Evolutionary conservation across 2,888 invertebrate genomes (phyloP).

Genomic region (Amphimallon solstitiale): DNA sequence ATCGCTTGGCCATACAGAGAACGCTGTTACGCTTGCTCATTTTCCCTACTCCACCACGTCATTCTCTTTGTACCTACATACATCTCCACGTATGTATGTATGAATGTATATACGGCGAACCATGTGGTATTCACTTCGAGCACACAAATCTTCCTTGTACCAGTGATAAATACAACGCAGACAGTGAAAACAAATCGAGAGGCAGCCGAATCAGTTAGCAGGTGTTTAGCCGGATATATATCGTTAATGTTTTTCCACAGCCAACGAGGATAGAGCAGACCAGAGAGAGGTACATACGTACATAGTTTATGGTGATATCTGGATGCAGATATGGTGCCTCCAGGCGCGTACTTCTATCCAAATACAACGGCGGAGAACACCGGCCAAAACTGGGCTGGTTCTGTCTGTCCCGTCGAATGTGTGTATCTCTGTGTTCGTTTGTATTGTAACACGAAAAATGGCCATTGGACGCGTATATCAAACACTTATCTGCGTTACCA

Average conservation of each 20-base stretch:
- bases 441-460: too few relatives aligned
- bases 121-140: slow-evolving; percentile 23
- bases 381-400: neutral
- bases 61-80: slow-evolving; percentile 5
- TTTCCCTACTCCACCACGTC: slow-evolving; percentile 17
- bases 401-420: too few relatives aligned
- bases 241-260: slow-evolving; percentile 46
- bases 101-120: neutral
- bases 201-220: slow-evolving; percentile 54
- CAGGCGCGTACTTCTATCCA: slow-evolving; percentile 2
- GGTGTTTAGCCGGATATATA: slow-evolving; percentile 50
- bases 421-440: too few relatives aligned
- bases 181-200: slow-evolving; percentile 54
- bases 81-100: too few relatives aligned
- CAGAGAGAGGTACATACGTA: slow-evolving; percentile 36
- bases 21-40: slow-evolving; percentile 13
- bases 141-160: slow-evolving; percentile 31
- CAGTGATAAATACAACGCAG: slow-evolving; percentile 51
- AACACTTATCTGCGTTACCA: too few relatives aligned
- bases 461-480: too few relatives aligned
- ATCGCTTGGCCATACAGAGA: slow-evolving; percentile 1
- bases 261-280: slow-evolving; percentile 1
- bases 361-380: neutral
- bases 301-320: slow-evolving; percentile 48
- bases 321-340: slow-evolving; percentile 40